phyloP scores from a whole-genome alignment of 1,140 invertebrate genomes.

The Drosophila aff. region DNA sequence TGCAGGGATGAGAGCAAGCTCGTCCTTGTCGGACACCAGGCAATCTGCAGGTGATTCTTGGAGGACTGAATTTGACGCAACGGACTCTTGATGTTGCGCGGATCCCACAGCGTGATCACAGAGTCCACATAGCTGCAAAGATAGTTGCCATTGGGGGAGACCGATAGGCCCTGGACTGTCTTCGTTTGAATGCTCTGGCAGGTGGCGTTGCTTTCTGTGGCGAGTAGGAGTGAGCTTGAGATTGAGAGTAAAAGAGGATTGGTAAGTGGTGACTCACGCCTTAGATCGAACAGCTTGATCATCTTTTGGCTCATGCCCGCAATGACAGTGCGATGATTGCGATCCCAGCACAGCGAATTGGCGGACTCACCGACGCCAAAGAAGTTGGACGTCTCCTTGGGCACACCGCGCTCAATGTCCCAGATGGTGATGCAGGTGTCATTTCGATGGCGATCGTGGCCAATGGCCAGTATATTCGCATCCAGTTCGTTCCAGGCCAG shows the following conservation, averaged over 20 bases:
- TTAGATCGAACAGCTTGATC: conserved; percentile 95
- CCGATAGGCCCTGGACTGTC: conserved; percentile 92
- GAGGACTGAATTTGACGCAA: conserved; percentile 90
- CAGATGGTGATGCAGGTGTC: conserved; percentile 93
- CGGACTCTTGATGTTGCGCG: conserved; percentile 94
- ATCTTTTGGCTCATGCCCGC: conserved; percentile 95
- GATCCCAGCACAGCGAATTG: conserved; percentile 94
- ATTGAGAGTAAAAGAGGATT: not conserved
- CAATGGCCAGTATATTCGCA: conserved; percentile 92
- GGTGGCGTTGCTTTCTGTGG: conserved; percentile 89
- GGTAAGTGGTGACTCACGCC: conserved; percentile 88
- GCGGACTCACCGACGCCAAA: conserved; percentile 91
- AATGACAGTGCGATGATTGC: conserved; percentile 90
- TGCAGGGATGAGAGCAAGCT: conserved; percentile 78
- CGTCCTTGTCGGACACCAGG: conserved; percentile 94
- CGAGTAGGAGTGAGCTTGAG: no score
- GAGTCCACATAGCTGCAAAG: conserved; percentile 94
- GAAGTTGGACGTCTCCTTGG: conserved; percentile 73
- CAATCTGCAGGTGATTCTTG: conserved; percentile 90
- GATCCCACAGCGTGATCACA: conserved; percentile 94
- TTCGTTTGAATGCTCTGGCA: conserved; percentile 91
- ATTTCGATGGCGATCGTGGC: conserved; percentile 94
- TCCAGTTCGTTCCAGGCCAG: conserved; percentile 96
- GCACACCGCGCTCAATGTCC: conserved; percentile 87
- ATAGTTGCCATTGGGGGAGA: conserved; percentile 91